Evolutionary conservation across 2,888 invertebrate genomes (phyloP), one percentile per base, ranked within the genome.

Genomic region (Sminthurides aquaticus): DNA sequence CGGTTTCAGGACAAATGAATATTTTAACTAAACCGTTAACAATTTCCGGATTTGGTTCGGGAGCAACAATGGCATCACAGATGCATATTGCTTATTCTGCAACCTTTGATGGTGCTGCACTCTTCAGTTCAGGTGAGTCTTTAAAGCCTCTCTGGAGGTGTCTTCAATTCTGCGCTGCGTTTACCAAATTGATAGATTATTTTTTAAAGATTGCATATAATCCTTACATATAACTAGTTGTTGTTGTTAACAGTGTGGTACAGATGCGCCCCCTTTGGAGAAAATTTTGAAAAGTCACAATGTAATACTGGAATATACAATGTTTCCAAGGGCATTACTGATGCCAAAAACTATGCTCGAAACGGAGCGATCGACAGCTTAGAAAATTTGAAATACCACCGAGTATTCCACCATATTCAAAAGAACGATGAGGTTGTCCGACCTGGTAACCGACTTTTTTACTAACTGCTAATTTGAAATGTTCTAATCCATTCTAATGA

Each of bases 51-150:
- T 64, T 64, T 26, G 54, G 48, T 3, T 64, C 64, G 3, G 64
- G 64, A 1, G 64, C 58, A 2, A 49, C 58, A 3, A 58, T 64
- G 54, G 64, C 64, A 1, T 22, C 43, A 3, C 64, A 64, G 26
- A 59, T 64, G 58, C 64, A 64, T 8, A 49, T 64, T 26, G 64
- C 64, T 22, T 64, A 57, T 34, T 64, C 64, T 3, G 52, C 57
- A n/a, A 28, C 28, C 15, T 64, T 64, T 49, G 49, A 28, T n/a
- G 64, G 64, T 15, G 59, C 55, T 8, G 64, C 64, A 1, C 25
- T 57, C 28, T 64, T 64, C 22, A 43, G 57, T 49, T 26, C 49
- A 8, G 43, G 57, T 57, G 57, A 62, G 56, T n/a, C n/a, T n/a
- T n/a, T n/a, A n/a, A n/a, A n/a, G n/a, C n/a, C 26, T 24, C 2